Evolutionary conservation across 2,888 invertebrate genomes (phyloP).

Genomic region (Pyrrhia umbra): DNA sequence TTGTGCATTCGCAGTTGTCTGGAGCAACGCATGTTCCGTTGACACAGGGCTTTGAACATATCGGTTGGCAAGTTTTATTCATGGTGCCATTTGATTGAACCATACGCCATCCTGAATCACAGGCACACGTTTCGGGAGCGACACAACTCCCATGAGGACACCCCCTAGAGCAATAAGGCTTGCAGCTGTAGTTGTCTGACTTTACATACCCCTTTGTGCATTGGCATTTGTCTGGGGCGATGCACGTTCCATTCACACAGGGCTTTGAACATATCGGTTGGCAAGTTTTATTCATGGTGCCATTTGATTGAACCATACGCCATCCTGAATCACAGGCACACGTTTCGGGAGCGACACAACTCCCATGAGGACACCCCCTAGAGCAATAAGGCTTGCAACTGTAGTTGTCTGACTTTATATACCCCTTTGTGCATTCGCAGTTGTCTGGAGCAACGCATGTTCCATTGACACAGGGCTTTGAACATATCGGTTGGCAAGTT

Average conservation of each 20-base stretch:
- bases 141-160: constrained; percentile 42
- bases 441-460: constrained; percentile 40
- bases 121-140: constrained; percentile 34
- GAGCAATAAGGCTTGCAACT: constrained; percentile 23
- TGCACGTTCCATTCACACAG: constrained; percentile 30
- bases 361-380: constrained; percentile 20
- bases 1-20: constrained; percentile 33
- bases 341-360: constrained; percentile 30
- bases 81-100: background rate
- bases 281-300: constrained; percentile 5
- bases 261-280: constrained; percentile 30
- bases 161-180: constrained; percentile 31
- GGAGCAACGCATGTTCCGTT: constrained; percentile 40
- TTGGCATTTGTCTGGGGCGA: constrained; percentile 26
- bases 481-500: constrained; percentile 31
- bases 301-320: background rate
- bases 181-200: constrained; percentile 8
- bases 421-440: constrained; percentile 46
- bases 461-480: constrained; percentile 26
- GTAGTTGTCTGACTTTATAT: background rate
- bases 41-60: constrained; percentile 26
- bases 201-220: constrained; percentile 17
- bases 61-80: constrained; percentile 27
- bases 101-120: constrained; percentile 34
- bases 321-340: constrained; percentile 36